Percentiles rank a stretch among this genome's conserved stretches.
Conservation (phyloP, 2,888 invertebrate genomes). For the Nipponacmea schrenckii region DNA sequence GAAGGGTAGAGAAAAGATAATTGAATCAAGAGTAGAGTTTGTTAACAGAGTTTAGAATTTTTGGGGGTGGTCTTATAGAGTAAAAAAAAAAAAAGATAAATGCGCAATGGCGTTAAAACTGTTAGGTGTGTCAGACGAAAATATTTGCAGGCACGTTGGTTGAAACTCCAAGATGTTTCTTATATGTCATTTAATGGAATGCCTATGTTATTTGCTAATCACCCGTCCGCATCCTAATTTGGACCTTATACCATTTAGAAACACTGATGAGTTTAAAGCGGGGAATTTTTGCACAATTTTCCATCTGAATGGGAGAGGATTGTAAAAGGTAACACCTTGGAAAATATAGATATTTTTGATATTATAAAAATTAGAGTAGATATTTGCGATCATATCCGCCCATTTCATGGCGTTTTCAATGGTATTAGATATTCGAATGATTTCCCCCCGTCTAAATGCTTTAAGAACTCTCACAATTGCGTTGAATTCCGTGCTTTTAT, state of each 20-base stretch:
- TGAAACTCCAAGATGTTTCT: no score
- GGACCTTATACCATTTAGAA: slow-evolving; percentile 26
- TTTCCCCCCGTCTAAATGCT: slow-evolving; percentile 15
- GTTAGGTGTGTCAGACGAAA: no score
- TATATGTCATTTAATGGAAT: slow-evolving; percentile 13
- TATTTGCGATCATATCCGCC: no score
- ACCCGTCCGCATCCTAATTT: slow-evolving; percentile 11
- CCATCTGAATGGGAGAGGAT: slow-evolving; percentile 21
- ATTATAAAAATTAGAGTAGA: no score
- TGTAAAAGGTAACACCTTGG: slow-evolving; percentile 8
- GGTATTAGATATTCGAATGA: slow-evolving; percentile 18
- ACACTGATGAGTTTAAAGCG: slow-evolving; percentile 20
- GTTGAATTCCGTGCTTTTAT: slow-evolving; percentile 16
- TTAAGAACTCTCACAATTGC: slow-evolving; percentile 13
- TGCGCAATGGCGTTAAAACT: no score
- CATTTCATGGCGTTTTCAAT: no score
- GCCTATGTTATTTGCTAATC: slow-evolving; percentile 19
- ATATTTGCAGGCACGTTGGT: no score
- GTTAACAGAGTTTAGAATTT: no score
- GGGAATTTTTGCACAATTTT: slow-evolving; percentile 19
- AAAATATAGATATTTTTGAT: not conserved
- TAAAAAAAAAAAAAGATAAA: no score
- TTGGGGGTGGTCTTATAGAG: no score
- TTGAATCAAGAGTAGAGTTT: no score
- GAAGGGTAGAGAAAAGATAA: no score